Evolutionary conservation across 2,113 vertebrate genomes (phyloP).

Genomic region (Triplophysa rosa): DNA sequence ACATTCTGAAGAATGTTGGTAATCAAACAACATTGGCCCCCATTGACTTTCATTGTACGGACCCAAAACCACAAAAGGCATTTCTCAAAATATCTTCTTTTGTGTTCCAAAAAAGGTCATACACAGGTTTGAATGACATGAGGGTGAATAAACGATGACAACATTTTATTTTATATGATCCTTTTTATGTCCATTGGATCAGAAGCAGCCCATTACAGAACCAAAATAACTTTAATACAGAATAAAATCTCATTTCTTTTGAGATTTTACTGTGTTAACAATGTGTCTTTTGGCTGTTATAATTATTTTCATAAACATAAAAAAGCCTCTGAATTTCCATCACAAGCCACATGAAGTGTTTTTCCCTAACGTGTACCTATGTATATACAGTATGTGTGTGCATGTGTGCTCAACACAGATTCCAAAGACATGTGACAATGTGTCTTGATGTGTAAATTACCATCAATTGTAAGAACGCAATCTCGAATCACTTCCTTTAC

Average conservation of each 20-base stretch:
- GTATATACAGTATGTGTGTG: slow-evolving; percentile 22
- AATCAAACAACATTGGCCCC: too few relatives aligned
- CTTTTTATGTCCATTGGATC: not conserved
- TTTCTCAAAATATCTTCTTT: too few relatives aligned
- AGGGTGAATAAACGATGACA: too few relatives aligned
- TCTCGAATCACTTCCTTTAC: slow-evolving; percentile 59
- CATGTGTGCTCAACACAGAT: slow-evolving; percentile 62
- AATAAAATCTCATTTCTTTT: not conserved
- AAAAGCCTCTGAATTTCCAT: slow-evolving; percentile 22
- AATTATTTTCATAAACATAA: slow-evolving; percentile 41
- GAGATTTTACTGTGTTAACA: slow-evolving; percentile 2
- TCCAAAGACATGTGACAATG: slow-evolving; percentile 56
- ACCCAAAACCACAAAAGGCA: too few relatives aligned
- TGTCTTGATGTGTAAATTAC: slow-evolving; percentile 61
- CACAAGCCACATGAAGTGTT: slow-evolving; percentile 22
- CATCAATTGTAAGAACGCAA: slow-evolving; percentile 43
- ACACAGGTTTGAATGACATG: too few relatives aligned
- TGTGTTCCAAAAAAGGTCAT: too few relatives aligned
- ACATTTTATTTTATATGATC: too few relatives aligned
- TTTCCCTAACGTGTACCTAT: slow-evolving; percentile 16
- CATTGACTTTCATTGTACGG: too few relatives aligned
- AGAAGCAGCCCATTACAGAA: too few relatives aligned
- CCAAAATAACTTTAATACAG: too few relatives aligned
- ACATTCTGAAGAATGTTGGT: too few relatives aligned
- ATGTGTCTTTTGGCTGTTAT: slow-evolving; percentile 11